Base-by-base conservation (phyloP, 2,888 invertebrate species). In the Drosophila ustulata region DNA sequence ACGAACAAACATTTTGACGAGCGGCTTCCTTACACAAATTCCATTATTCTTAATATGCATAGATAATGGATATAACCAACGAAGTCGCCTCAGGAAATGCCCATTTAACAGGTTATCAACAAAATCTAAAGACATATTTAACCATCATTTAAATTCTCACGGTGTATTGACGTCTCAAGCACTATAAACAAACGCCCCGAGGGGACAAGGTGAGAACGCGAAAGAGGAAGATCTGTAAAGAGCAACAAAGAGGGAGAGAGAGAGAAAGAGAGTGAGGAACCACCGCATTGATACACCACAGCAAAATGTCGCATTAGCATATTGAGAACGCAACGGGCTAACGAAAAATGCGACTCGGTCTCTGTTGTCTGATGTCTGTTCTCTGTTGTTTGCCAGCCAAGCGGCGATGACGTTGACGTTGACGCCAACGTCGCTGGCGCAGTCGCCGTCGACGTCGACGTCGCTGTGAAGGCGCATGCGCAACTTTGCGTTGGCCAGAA, bases 301-400 rank as follows among this genome's bases (percentile, higher is more conserved):
- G 82, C 85, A 85, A 89, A 86, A 88, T 88, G 89, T 89, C 85
- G 80, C 88, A 86, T 86, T 86, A 86, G 88, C 85, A 86, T 86
- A 86, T 86, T 88, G 74, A 75, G 85, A 85, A 89, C 88, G 68
- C 79, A 80, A 78, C 78, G 78, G 75, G 64, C 66, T 58, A 75
- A 82, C 80, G 37, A 77, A 66, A 86, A 88, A 75, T 72, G 58
- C 78, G 78, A 66, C 78, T 80, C 71, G 61, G 56, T 71, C 67
- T 62, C 78, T 74, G 84, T 67, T 71, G 68, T 65, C 74, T 78
- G 71, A 18, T 18, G 18, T 51, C 78, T 37, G 37, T 37, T 37
- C 37, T 37, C 81, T 78, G 84, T 71, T 74, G 68, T 65, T 78
- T 78, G 71, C 53, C 78, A 75, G 75, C 71, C 62, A 75, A 66